These are phyloP conservation scores for Hypena proboscidalis DNA, from an alignment of 2,888 invertebrate genomes.

Conservation along the genomic window DNA sequence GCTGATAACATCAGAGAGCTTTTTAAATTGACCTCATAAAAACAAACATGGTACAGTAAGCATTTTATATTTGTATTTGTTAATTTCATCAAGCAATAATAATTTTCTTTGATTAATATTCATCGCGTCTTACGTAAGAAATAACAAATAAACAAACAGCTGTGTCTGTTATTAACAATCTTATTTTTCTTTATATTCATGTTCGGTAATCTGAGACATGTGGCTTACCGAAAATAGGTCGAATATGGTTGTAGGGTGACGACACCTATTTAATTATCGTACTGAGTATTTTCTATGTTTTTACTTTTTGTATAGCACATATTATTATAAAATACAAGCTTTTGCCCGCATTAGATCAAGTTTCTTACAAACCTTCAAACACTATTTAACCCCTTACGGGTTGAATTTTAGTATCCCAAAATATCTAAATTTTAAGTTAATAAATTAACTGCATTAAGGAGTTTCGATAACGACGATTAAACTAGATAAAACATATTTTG, in stretches of 20 bases:
- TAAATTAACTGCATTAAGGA: too few species aligned
- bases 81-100: slow-evolving; percentile 1
- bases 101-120: slow-evolving; percentile 9
- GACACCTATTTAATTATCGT: slow-evolving; percentile 19
- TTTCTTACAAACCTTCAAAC: too few species aligned
- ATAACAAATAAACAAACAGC: slow-evolving; percentile 19
- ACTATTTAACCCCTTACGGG: too few species aligned
- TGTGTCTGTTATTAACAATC: slow-evolving; percentile 44
- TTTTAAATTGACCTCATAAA: too few species aligned
- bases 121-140: slow-evolving; percentile 5
- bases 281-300: neutral
- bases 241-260: slow-evolving; percentile 54
- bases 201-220: slow-evolving; percentile 69
- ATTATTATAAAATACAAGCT: neutral
- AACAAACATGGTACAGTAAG: too few species aligned
- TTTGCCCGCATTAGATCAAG: too few species aligned
- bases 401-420: too few species aligned
- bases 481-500: too few species aligned
- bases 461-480: too few species aligned
- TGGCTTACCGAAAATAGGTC: slow-evolving; percentile 71
- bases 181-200: slow-evolving; percentile 56
- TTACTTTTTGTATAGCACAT: neutral
- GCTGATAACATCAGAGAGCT: too few species aligned
- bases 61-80: too few species aligned
- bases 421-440: too few species aligned